A percentile compares a stretch with the other conserved stretches of the same genome.
Conservation (phyloP, 2,113 vertebrate species). For the Solea senegalensis region DNA sequence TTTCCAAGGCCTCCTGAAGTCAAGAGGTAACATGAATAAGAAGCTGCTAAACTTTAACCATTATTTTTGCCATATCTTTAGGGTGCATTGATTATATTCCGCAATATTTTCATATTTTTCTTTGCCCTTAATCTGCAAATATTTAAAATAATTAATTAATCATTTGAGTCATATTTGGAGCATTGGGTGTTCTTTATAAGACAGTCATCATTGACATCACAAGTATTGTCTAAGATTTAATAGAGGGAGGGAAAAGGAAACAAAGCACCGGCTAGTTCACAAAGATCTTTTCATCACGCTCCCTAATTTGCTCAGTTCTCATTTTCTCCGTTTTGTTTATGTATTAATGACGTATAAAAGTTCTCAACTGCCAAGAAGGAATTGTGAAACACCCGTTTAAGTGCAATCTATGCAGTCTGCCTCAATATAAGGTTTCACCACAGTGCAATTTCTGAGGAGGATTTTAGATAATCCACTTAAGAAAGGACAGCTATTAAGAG, state of each 20-base stretch:
- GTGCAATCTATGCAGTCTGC: neutral
- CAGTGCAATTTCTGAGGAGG: slow-evolving; percentile 2
- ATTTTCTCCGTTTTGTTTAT: neutral
- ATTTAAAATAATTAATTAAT: neutral
- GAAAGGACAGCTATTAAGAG: slow-evolving; percentile 43
- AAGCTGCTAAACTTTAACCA: neutral
- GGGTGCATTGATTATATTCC: neutral
- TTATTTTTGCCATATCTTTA: neutral
- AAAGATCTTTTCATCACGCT: neutral
- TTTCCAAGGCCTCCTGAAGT: too few species aligned
- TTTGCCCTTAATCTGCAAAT: neutral
- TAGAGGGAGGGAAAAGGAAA: too few species aligned
- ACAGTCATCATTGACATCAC: too few species aligned
- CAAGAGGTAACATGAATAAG: neutral
- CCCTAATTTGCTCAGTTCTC: neutral
- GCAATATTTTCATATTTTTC: neutral
- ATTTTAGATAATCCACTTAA: slow-evolving; percentile 39
- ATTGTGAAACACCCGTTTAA: slow-evolving; percentile 11
- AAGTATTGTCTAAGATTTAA: too few species aligned
- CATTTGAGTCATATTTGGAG: too few species aligned
- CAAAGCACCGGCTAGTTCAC: neutral
- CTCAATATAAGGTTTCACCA: slow-evolving; percentile 30
- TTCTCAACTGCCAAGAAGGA: neutral
- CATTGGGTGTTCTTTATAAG: too few species aligned
- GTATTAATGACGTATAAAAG: neutral